phyloP scores from a whole-genome alignment of 1,140 invertebrate genomes.

The Heliothis subflexa region DNA sequence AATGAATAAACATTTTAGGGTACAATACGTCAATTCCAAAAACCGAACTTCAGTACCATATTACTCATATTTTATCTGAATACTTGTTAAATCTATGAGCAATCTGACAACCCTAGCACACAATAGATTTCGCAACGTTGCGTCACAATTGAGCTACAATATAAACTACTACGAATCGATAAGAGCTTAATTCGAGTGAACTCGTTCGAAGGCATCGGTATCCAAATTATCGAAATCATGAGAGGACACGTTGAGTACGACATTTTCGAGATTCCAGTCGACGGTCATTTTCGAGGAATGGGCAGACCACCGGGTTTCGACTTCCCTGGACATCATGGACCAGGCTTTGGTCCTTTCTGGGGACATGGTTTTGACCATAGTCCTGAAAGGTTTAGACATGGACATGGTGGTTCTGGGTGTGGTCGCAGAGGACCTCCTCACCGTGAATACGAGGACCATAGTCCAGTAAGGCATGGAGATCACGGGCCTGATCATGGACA shows the following conservation, averaged over 20 bases:
- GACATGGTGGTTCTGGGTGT: too few relatives aligned
- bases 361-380: neutral
- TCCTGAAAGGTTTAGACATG: neutral
- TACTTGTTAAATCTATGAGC: neutral
- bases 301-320: neutral
- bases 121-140: neutral
- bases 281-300: neutral
- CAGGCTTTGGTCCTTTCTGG: neutral
- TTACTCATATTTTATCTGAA: too few relatives aligned
- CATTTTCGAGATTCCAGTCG: neutral
- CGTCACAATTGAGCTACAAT: neutral
- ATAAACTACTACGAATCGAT: neutral
- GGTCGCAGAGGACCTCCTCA: too few relatives aligned
- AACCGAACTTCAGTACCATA: neutral
- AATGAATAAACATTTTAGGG: neutral
- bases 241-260: neutral
- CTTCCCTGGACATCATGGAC: neutral
- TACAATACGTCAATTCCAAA: neutral
- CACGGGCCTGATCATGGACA: too few relatives aligned
- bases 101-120: neutral
- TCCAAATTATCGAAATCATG: neutral
- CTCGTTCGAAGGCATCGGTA: neutral
- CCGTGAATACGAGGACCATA: too few relatives aligned
- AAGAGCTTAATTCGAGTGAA: neutral
- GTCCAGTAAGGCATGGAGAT: too few relatives aligned